These are phyloP conservation scores for Merluccius polli DNA, from an alignment of 2,797 vertebrate species.

Conservation along the genomic window DNA sequence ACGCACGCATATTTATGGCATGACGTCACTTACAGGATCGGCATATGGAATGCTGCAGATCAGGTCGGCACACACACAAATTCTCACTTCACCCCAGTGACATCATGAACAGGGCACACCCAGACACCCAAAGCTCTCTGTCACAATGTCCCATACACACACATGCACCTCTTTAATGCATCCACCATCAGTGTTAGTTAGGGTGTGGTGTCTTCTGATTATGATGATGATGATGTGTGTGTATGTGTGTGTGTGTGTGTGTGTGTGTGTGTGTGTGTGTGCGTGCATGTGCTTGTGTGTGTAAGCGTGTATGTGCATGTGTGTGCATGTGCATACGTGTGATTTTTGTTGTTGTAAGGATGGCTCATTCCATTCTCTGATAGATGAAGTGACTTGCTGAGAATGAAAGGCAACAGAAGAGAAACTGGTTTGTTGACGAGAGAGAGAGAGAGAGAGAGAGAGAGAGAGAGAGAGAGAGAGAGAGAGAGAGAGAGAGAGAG, in stretches of 20 bases:
- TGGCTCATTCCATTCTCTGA: not conserved
- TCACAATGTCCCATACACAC: not conserved
- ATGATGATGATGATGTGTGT: not conserved
- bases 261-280: conserved; percentile 4
- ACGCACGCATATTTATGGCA: not conserved
- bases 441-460: too few relatives aligned
- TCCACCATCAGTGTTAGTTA: not conserved
- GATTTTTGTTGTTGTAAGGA: not conserved
- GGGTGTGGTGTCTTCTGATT: conserved; percentile 3
- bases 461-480: not conserved
- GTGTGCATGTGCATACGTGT: not conserved
- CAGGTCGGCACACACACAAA: not conserved
- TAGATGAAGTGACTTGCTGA: not conserved
- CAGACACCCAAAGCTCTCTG: not conserved
- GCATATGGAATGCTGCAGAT: not conserved
- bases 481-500: not conserved
- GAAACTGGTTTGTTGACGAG: not conserved
- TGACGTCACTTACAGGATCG: not conserved
- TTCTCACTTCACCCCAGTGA: not conserved
- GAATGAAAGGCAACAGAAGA: not conserved
- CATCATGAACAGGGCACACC: not conserved
- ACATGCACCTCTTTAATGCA: not conserved
- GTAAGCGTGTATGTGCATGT: not conserved
- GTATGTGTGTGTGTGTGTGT: conserved; percentile 7
- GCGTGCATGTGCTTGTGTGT: not conserved